These are phyloP conservation scores for Blera fallax DNA, from an alignment of 2,888 invertebrate genomes.

Conservation along the genomic window DNA sequence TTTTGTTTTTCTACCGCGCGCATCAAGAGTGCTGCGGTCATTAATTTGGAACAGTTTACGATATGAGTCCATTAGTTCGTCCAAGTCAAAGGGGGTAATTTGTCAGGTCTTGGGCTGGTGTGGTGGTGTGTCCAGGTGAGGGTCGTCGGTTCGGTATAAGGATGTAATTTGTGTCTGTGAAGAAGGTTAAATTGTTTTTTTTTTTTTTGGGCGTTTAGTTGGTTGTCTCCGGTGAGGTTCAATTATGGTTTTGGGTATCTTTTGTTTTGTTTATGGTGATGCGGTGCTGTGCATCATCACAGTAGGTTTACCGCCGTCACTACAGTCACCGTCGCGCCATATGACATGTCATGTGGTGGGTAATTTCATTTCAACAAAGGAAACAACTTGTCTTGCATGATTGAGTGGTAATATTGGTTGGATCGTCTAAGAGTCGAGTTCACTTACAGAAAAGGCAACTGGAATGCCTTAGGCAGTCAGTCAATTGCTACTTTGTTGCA, in stretches of 20 bases:
- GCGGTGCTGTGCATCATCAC: slow-evolving; percentile 25
- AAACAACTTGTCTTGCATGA: slow-evolving; percentile 30
- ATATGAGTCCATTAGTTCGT: slow-evolving; percentile 74
- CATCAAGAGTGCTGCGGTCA: slow-evolving; percentile 66
- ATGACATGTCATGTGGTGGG: slow-evolving; percentile 44
- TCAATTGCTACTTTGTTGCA: too few relatives aligned
- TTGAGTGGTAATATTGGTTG: slow-evolving; percentile 3
- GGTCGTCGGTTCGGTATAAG: background rate
- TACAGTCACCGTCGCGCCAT: background rate
- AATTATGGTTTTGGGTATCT: slow-evolving; percentile 1
- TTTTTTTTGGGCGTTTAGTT: slow-evolving; percentile 40
- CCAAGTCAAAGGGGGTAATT: slow-evolving; percentile 68
- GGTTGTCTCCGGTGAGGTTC: background rate
- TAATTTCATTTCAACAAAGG: background rate
- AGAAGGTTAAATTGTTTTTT: slow-evolving; percentile 50
- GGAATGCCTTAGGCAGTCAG: too few relatives aligned
- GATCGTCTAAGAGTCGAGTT: too few relatives aligned
- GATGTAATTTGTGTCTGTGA: slow-evolving; percentile 42
- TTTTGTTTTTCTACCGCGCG: slow-evolving; percentile 18
- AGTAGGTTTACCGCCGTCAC: background rate
- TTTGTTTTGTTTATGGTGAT: background rate
- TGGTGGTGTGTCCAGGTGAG: slow-evolving; percentile 35
- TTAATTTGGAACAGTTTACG: slow-evolving; percentile 74
- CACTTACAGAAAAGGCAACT: too few relatives aligned
- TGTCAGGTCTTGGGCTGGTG: slow-evolving; percentile 41